Percentiles rank a stretch among this genome's conserved stretches.
Evolutionary conservation across 2,113 vertebrate species (phyloP).

Genomic region (Gymnocephalus cernua): DNA sequence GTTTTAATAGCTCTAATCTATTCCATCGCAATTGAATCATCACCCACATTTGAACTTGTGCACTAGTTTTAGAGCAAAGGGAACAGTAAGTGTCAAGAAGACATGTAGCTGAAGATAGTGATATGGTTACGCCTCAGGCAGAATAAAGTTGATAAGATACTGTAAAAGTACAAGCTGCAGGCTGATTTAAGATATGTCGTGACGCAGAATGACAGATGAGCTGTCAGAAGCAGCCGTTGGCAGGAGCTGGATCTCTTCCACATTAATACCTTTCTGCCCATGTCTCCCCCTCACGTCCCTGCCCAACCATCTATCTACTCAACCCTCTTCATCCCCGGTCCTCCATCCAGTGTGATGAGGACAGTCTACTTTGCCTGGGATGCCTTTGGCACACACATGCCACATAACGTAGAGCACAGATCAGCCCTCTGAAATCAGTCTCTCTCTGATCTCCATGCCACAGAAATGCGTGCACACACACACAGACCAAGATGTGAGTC

Average conservation of each 20-base stretch:
- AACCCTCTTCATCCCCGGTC: slow-evolving; percentile 11
- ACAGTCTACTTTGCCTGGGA: slow-evolving; percentile 13
- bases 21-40: background rate
- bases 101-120: background rate
- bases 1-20: background rate
- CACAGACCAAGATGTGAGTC: slow-evolving; percentile 55
- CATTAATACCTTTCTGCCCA: slow-evolving; percentile 56
- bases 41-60: background rate
- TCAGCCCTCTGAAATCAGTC: slow-evolving; percentile 43
- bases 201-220: slow-evolving; percentile 68
- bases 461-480: background rate
- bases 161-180: slow-evolving; percentile 41
- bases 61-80: background rate
- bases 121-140: slow-evolving; percentile 23
- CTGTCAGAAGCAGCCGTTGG: slow-evolving; percentile 57
- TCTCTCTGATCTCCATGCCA: slow-evolving; percentile 27
- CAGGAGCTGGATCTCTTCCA: slow-evolving; percentile 51
- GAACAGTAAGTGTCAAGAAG: slow-evolving; percentile 3
- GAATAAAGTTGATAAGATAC: slow-evolving; percentile 7
- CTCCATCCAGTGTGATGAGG: slow-evolving; percentile 38
- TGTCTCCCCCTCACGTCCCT: slow-evolving; percentile 13
- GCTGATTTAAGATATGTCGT: slow-evolving; percentile 66
- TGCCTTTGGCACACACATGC: slow-evolving; percentile 39
- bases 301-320: slow-evolving; percentile 29
- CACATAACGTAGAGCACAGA: slow-evolving; percentile 45